These are phyloP conservation scores for Ditylenchus weischeri DNA, from an alignment of 2,888 invertebrate species.

Conservation along the genomic window DNA sequence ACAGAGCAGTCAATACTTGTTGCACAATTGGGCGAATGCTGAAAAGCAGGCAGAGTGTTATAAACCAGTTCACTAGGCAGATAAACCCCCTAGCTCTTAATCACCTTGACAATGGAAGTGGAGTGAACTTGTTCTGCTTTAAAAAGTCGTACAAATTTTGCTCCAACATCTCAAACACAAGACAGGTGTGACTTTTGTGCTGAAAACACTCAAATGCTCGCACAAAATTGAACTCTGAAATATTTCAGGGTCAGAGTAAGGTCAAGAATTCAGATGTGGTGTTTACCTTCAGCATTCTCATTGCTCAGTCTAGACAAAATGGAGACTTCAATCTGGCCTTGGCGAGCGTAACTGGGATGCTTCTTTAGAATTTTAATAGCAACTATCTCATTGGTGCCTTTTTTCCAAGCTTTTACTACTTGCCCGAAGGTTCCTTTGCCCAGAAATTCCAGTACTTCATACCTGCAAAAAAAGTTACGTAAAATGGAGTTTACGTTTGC, in stretches of 20 bases:
- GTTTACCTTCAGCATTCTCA: conserved; percentile 79
- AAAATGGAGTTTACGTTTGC: no score
- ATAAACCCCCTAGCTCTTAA: not conserved
- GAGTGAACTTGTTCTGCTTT: conserved; percentile 99
- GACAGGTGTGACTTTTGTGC: conserved; percentile 44
- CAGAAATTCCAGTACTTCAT: conserved; percentile 74
- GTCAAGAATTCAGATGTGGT: not conserved
- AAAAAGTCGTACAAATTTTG: conserved; percentile 99
- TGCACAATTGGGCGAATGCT: conserved; percentile 97
- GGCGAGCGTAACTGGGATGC: conserved; percentile 98
- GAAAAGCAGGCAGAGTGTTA: conserved; percentile 59
- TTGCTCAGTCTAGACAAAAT: conserved; percentile 68
- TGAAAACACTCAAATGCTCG: conserved; percentile 98
- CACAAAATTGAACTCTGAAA: conserved; percentile 93
- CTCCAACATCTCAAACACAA: conserved; percentile 84
- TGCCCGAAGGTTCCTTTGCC: conserved; percentile 97
- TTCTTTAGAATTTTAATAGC: conserved; percentile 99
- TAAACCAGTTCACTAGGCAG: not conserved
- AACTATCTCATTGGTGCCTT: conserved; percentile 98
- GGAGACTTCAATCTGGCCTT: conserved; percentile 95
- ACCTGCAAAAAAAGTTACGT: not conserved
- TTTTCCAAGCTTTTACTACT: conserved; percentile 99
- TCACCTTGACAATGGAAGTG: conserved; percentile 76
- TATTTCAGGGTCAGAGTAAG: no score
- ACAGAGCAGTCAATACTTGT: conserved; percentile 81